phyloP scores from a whole-genome alignment of 53 echinoderm and acorn worm genomes.

The Patiria pectinifera region DNA sequence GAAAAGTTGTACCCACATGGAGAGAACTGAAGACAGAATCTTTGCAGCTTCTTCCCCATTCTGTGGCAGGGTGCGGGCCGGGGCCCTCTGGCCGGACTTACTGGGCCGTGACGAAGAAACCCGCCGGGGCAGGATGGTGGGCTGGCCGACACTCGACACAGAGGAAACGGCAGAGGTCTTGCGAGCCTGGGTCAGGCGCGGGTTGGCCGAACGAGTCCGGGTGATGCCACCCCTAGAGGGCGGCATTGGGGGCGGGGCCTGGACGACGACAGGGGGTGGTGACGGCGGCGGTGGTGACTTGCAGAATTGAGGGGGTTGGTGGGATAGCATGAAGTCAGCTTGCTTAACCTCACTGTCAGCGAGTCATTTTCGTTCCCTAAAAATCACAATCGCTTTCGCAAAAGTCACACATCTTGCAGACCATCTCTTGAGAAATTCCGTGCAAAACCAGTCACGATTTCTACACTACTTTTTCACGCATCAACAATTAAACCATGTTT shows the following conservation, averaged over 20 bases:
- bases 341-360: neutral
- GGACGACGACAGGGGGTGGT: constrained; percentile 8
- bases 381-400: neutral
- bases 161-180: constrained; percentile 48
- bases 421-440: neutral
- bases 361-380: neutral
- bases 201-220: constrained; percentile 32
- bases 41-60: constrained; percentile 60
- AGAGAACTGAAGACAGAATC: constrained; percentile 46
- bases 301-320: constrained; percentile 43
- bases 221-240: neutral
- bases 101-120: constrained; percentile 36
- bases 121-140: neutral
- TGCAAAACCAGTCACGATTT: neutral
- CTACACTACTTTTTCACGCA: too few species aligned
- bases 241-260: neutral
- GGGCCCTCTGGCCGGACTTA: constrained; percentile 4
- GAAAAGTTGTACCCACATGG: constrained; percentile 52
- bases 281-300: constrained; percentile 34
- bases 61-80: constrained; percentile 41
- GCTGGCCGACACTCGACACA: neutral
- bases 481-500: too few species aligned
- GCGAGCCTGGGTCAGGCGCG: constrained; percentile 40
- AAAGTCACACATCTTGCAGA: neutral
- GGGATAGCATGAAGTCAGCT: constrained; percentile 38